Percentiles rank a stretch among this genome's conserved stretches.
phyloP scores from a whole-genome alignment of 1,140 invertebrate genomes.

The Meloidogyne chitwoodi region DNA sequence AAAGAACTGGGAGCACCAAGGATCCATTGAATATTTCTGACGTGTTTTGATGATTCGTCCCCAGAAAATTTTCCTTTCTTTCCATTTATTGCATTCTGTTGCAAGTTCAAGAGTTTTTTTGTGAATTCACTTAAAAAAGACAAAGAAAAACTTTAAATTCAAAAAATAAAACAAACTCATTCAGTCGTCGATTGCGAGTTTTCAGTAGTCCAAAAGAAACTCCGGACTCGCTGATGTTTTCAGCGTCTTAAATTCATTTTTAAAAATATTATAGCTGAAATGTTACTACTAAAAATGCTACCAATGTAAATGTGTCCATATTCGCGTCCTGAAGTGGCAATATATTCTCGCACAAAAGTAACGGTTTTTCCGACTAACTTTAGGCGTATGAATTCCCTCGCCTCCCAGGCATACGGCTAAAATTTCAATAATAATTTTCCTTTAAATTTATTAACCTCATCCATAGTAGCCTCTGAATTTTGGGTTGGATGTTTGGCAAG shows the following conservation, averaged over 20 bases:
- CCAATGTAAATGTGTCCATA: slow-evolving; percentile 79
- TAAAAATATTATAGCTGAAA: slow-evolving; percentile 18
- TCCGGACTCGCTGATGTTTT: slow-evolving; percentile 81
- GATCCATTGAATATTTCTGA: slow-evolving; percentile 80
- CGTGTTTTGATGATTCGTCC: slow-evolving; percentile 66
- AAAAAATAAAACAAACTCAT: slow-evolving; percentile 63
- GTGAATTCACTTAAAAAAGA: slow-evolving; percentile 51
- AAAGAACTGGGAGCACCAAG: slow-evolving; percentile 77
- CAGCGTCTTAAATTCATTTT: slow-evolving; percentile 62
- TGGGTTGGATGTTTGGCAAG: slow-evolving; percentile 72
- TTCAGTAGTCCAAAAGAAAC: slow-evolving; percentile 80
- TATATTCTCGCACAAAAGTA: slow-evolving; percentile 66
- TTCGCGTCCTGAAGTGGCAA: slow-evolving; percentile 72
- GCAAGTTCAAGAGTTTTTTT: slow-evolving; percentile 73
- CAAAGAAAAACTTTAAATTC: not conserved
- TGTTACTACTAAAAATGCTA: slow-evolving; percentile 17
- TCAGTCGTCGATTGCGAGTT: slow-evolving; percentile 74
- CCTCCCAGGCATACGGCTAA: slow-evolving; percentile 86
- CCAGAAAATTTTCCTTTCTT: slow-evolving; percentile 78
- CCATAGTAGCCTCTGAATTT: slow-evolving; percentile 63
- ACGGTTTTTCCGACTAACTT: slow-evolving; percentile 85
- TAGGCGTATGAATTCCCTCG: slow-evolving; percentile 84
- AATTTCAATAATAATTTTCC: slow-evolving; percentile 16
- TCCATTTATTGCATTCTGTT: slow-evolving; percentile 79
- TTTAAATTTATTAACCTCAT: slow-evolving; percentile 33